Percentiles rank a stretch among this genome's conserved stretches.
These are phyloP conservation scores for Andrena fulva DNA, from an alignment of 2,888 invertebrate species.

Conservation along the genomic window DNA sequence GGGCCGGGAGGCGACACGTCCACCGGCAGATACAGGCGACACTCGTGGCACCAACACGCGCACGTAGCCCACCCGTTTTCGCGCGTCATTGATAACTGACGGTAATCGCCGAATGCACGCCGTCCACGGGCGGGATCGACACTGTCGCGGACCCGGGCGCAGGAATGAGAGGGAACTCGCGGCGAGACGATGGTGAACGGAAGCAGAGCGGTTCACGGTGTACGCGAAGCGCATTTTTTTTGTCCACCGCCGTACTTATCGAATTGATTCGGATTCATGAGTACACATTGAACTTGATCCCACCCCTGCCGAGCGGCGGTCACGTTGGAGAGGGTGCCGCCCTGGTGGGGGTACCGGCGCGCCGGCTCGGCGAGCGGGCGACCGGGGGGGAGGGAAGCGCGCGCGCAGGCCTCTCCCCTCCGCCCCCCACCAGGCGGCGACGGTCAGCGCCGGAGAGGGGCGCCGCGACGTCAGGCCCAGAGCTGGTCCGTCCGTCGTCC, in stretches of 20 bases:
- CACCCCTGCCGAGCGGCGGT: conserved; percentile 45
- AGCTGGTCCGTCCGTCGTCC: conserved; percentile 84
- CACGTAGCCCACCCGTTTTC: not conserved
- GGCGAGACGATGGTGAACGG: conserved; percentile 22
- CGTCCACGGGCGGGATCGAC: not conserved
- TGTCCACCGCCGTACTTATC: conserved; percentile 41
- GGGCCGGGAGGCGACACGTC: no score
- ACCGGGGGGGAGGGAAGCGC: conserved; percentile 52
- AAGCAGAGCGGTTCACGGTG: conserved; percentile 40
- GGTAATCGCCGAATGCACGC: not conserved
- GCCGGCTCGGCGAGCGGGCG: not conserved
- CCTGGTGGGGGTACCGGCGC: conserved; percentile 23
- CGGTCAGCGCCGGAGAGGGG: conserved; percentile 68
- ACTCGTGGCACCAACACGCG: not conserved
- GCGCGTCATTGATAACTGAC: not conserved
- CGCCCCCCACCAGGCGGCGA: conserved; percentile 63
- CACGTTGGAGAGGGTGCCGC: conserved; percentile 19
- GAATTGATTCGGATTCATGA: conserved; percentile 63
- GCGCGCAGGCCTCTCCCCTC: conserved; percentile 69
- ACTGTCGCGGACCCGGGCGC: not conserved
- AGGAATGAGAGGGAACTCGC: not conserved
- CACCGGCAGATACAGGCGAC: no score
- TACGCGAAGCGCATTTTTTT: conserved; percentile 42
- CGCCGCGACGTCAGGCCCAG: conserved; percentile 81
- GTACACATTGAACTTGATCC: conserved; percentile 62